Evolutionary conservation across 2,797 vertebrate genomes (phyloP).

Genomic region (Sus cebifrons): DNA sequence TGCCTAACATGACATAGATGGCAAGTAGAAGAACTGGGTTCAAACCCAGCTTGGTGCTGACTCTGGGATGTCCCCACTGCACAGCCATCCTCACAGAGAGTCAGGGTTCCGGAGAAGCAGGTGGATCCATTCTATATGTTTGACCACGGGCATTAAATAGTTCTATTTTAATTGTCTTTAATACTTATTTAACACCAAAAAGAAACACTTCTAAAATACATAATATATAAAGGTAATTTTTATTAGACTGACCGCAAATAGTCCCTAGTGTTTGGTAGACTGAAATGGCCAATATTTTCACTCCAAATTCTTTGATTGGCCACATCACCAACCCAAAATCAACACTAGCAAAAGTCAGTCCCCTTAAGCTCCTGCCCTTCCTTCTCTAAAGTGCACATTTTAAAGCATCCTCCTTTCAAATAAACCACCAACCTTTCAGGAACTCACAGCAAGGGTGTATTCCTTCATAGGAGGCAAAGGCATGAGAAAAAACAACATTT

Average conservation of each 20-base stretch:
- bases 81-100: neutral
- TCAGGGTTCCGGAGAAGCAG: constrained; percentile 62
- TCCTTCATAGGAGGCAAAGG: neutral
- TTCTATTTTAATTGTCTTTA: constrained; percentile 71
- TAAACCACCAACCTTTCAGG: constrained; percentile 22
- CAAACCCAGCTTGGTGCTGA: neutral
- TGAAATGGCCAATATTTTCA: neutral
- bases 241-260: neutral
- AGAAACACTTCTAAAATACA: neutral
- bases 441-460: neutral
- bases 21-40: neutral
- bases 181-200: constrained; percentile 43
- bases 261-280: neutral
- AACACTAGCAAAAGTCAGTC: neutral
- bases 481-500: neutral
- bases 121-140: neutral
- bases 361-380: neutral
- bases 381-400: neutral
- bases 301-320: neutral
- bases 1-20: neutral
- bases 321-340: neutral
- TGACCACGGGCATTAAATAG: neutral
- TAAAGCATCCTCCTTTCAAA: constrained; percentile 51
- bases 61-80: too few species aligned
- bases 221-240: neutral